Percentiles rank a stretch among this genome's conserved stretches.
Evolutionary conservation across 2,113 vertebrate species (phyloP).

Genomic region (Scartelaos histophorus): DNA sequence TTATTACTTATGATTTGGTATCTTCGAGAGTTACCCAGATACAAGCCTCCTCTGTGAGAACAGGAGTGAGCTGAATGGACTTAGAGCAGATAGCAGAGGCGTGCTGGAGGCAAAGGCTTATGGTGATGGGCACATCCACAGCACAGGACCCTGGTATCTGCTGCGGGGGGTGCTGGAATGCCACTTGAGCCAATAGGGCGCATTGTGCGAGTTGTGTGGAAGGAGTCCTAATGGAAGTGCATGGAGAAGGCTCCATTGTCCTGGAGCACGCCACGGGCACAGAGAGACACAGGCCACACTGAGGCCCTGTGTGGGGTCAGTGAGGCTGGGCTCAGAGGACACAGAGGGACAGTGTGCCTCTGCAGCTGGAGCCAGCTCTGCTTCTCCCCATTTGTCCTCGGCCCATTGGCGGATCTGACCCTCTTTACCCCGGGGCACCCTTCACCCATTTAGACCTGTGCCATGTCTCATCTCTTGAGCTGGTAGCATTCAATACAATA

Average conservation of each 20-base stretch:
- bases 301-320: conserved; percentile 67
- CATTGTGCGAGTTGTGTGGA: conserved; percentile 66
- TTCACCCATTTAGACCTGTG: background rate
- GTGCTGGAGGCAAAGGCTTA: conserved; percentile 45
- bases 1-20: conserved; percentile 9
- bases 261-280: conserved; percentile 46
- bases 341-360: conserved; percentile 64
- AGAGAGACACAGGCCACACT: conserved; percentile 17
- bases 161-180: conserved; percentile 69
- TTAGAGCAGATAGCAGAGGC: conserved; percentile 33
- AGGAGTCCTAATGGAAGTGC: conserved; percentile 67
- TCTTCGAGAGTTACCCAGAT: conserved; percentile 20
- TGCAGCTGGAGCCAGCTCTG: conserved; percentile 62
- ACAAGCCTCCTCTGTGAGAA: conserved; percentile 29
- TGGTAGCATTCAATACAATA: too few species aligned
- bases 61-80: conserved; percentile 46
- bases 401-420: conserved; percentile 8
- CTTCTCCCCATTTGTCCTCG: conserved; percentile 31
- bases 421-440: background rate
- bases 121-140: conserved; percentile 41
- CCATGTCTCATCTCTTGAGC: background rate
- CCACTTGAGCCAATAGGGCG: conserved; percentile 60
- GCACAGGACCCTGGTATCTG: conserved; percentile 58
- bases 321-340: conserved; percentile 69
- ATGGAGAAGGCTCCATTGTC: conserved; percentile 72